Evolutionary conservation across 2,888 invertebrate species (phyloP).

Genomic region (Tenthredo livida): DNA sequence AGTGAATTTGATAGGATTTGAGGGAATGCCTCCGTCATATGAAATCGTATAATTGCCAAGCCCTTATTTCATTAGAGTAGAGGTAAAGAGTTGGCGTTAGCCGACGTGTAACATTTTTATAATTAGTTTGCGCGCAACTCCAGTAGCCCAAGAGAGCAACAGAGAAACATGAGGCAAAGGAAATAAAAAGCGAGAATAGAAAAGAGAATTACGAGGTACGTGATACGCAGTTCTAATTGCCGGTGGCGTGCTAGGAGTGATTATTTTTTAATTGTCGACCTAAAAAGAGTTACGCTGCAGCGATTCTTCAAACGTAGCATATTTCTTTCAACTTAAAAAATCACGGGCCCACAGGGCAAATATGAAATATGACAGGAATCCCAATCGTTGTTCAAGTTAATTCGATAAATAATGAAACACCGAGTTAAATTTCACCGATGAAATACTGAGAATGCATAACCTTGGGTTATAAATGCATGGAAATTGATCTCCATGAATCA

Average conservation of each 20-base stretch:
- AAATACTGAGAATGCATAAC: not conserved
- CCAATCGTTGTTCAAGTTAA: not conserved
- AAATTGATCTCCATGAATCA: not conserved
- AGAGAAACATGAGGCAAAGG: constrained; percentile 51
- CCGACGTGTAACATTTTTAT: constrained; percentile 70
- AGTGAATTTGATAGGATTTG: not conserved
- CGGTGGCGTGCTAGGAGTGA: constrained; percentile 68
- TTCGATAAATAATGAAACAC: not conserved
- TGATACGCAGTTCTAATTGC: constrained; percentile 71
- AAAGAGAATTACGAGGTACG: constrained; percentile 65
- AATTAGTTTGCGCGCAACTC: constrained; percentile 70
- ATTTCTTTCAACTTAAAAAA: not conserved
- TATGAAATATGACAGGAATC: not conserved
- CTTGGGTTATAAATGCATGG: not conserved
- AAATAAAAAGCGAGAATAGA: constrained; percentile 50
- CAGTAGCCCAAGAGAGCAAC: constrained; percentile 44
- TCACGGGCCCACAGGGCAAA: constrained; percentile 6
- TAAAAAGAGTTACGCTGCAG: constrained; percentile 19
- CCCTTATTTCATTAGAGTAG: constrained; percentile 63
- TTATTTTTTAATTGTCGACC: constrained; percentile 74
- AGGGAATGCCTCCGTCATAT: constrained; percentile 51
- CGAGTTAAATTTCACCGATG: not conserved
- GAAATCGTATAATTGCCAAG: constrained; percentile 52
- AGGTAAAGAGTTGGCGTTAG: constrained; percentile 45
- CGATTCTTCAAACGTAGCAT: not conserved